These are phyloP conservation scores for Bombus fervidus DNA, from an alignment of 1,140 invertebrate species.

Conservation along the genomic window DNA sequence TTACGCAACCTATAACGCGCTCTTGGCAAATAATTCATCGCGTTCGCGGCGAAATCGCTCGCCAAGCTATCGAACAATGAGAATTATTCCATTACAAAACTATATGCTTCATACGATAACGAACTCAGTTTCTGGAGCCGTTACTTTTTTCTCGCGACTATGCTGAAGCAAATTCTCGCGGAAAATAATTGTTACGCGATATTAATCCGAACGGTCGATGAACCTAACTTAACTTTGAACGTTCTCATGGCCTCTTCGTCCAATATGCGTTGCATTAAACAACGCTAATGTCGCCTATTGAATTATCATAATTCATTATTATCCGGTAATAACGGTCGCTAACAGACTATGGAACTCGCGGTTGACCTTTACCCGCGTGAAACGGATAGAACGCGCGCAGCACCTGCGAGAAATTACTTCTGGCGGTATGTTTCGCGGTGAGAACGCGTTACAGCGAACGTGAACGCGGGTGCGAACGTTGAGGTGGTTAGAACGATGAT, in stretches of 20 bases:
- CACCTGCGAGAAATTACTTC: conserved; percentile 2
- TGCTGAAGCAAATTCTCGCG: neutral
- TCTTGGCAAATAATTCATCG: conserved; percentile 26
- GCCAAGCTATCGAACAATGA: conserved; percentile 1
- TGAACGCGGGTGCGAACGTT: neutral
- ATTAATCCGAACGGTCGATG: neutral
- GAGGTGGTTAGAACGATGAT: neutral
- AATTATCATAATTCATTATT: conserved; percentile 1
- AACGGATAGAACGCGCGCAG: neutral
- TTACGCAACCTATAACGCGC: conserved; percentile 27
- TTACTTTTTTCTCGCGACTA: neutral
- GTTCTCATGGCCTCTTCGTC: neutral
- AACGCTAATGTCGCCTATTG: neutral
- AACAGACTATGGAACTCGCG: neutral
- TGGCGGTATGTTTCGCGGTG: neutral
- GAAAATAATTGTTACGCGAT: neutral
- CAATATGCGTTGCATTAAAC: neutral
- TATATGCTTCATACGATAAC: no score
- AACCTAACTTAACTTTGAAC: neutral
- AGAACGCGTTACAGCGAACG: neutral
- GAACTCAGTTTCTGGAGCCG: neutral
- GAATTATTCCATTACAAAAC: neutral
- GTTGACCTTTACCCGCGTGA: neutral
- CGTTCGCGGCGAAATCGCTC: conserved; percentile 4
- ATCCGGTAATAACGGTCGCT: neutral